A percentile compares a stretch with the other conserved stretches of the same genome.
phyloP scores from a whole-genome alignment of 2,797 vertebrate species.

The Lerista edwardsae region DNA sequence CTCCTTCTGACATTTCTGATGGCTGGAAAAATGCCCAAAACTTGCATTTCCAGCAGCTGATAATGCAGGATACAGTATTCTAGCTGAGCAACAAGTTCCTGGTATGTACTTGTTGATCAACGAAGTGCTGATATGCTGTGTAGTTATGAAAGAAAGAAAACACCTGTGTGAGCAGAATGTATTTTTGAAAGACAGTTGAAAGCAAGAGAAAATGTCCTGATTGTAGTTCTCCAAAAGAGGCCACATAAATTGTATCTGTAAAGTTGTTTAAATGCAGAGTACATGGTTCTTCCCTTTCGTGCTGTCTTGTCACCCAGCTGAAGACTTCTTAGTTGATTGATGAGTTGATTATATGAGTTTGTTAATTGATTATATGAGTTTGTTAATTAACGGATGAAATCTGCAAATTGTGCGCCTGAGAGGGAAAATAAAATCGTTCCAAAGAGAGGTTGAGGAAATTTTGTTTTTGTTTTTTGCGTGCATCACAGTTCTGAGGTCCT shows the following conservation, averaged over 20 bases:
- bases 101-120: neutral
- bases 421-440: neutral
- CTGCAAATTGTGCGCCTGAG: neutral
- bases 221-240: neutral
- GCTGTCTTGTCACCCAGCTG: neutral
- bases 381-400: neutral
- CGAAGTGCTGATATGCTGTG: neutral
- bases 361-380: neutral
- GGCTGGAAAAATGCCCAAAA: neutral
- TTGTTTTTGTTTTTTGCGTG: neutral
- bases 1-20: constrained; percentile 8
- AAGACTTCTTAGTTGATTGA: neutral
- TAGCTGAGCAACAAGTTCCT: neutral
- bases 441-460: neutral
- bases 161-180: neutral
- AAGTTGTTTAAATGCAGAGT: neutral
- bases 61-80: neutral
- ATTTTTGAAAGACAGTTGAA: neutral
- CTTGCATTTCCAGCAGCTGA: neutral
- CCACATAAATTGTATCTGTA: neutral
- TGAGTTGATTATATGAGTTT: neutral
- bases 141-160: neutral
- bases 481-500: no score
- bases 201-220: neutral
- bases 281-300: neutral